These are phyloP conservation scores for Eudemis profundana DNA, from an alignment of 2,888 invertebrate genomes.

Conservation along the genomic window DNA sequence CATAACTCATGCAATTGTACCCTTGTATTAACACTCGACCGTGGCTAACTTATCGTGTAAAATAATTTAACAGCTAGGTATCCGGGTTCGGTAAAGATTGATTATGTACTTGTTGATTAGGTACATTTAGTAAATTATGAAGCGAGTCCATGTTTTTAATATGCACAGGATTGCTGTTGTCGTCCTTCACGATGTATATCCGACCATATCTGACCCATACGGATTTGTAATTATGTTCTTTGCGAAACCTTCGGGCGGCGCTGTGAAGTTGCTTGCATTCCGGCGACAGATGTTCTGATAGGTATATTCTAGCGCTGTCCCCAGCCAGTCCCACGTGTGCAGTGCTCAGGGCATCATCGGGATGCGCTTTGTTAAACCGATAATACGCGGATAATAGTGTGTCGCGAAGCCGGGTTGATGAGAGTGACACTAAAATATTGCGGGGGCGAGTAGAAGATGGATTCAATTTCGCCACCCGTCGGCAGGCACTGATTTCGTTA, in stretches of 20 bases:
- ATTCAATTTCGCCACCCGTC: conserved; percentile 9
- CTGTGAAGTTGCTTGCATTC: conserved; percentile 32
- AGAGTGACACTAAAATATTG: conserved; percentile 1
- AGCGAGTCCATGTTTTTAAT: neutral
- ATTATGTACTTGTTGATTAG: no score
- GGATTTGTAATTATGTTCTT: conserved; percentile 22
- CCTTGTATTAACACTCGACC: no score
- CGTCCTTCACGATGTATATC: conserved; percentile 27
- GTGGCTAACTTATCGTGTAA: no score
- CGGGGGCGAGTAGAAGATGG: conserved; percentile 10
- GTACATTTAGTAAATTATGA: neutral
- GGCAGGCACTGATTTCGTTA: conserved; percentile 11
- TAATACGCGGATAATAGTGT: neutral
- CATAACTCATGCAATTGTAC: no score
- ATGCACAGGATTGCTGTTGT: conserved; percentile 7
- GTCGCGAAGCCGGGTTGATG: conserved; percentile 2
- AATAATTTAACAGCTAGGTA: no score
- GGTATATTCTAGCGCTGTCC: conserved; percentile 32
- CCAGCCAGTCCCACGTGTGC: conserved; percentile 34
- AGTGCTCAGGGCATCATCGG: conserved; percentile 14
- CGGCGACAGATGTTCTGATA: conserved; percentile 41
- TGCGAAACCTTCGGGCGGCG: conserved; percentile 1
- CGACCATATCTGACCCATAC: conserved; percentile 34
- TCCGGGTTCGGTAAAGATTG: no score
- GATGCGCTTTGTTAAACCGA: conserved; percentile 6